Conservation (phyloP, 2,888 invertebrate genomes). For the Andrena bucephala region DNA sequence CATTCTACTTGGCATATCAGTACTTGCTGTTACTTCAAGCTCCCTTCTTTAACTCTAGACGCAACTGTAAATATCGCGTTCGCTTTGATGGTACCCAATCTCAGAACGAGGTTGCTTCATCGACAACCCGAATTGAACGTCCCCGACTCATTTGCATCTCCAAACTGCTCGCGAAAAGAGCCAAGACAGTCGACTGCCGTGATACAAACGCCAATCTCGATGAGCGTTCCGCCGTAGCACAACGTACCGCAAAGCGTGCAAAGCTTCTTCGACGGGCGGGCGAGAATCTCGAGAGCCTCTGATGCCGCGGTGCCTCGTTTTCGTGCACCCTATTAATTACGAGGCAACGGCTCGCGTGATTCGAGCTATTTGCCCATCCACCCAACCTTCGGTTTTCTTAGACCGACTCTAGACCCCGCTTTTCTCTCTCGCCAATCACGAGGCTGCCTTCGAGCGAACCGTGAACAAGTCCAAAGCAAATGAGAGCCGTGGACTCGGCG, state of each 20-base stretch:
- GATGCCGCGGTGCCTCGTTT: conserved; percentile 62
- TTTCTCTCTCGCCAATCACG: conserved; percentile 40
- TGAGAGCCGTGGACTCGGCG: conserved; percentile 8
- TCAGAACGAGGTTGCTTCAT: not conserved
- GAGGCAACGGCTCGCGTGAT: conserved; percentile 79
- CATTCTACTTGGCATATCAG: not conserved
- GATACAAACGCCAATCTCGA: conserved; percentile 56
- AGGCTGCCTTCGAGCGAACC: conserved; percentile 26
- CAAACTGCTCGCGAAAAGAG: not conserved
- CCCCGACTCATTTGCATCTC: conserved; percentile 11
- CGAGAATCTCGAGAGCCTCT: conserved; percentile 53
- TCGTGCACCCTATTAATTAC: conserved; percentile 80
- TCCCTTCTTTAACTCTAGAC: not conserved
- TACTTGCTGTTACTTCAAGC: not conserved
- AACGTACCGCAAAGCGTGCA: conserved; percentile 30
- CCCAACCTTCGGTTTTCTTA: conserved; percentile 54
- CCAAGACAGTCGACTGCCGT: conserved; percentile 2
- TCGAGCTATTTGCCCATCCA: conserved; percentile 76
- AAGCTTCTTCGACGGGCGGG: conserved; percentile 50
- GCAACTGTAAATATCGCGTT: not conserved
- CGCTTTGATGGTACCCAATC: not conserved
- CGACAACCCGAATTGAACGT: conserved; percentile 12
- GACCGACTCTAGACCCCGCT: conserved; percentile 18
- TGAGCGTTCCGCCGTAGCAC: conserved; percentile 37
- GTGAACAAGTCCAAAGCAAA: conserved; percentile 46